Base-by-base conservation (phyloP, 2,113 vertebrate species). In the Notothenia rossii region DNA sequence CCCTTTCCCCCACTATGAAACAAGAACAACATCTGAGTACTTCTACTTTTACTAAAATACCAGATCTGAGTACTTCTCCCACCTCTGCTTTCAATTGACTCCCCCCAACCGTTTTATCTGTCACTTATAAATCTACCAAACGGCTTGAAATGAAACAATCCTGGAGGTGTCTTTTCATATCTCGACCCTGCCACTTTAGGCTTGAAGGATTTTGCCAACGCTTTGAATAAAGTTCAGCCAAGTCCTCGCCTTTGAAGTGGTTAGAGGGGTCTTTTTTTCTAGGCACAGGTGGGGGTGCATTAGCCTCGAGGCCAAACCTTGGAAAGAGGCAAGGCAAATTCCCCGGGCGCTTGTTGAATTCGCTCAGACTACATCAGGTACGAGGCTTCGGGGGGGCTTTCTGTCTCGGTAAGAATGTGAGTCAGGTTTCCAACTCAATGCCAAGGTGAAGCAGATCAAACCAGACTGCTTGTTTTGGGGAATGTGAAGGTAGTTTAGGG, bases 401-500 rank as follows among this genome's bases (percentile, higher is more conserved):
- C 48, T 82, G 75, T 72, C 40, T 62, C 2, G 72, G 55, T 9
- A 20, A 77, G 87, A 90, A 77, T 72, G 63, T 43, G 84, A 82
- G 66, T 81, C 79, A 79, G 77, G 67, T 87, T 89, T 90, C 64
- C 64, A 83, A 10, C 36, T 18, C 58, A 14, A 2, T 77, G 89
- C 82, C 81, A 79, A 79, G 85, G 62, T 82, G 85, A 60, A 58
- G 64, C 71, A 75, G 25, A 84, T 92, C 76, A 90, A 84, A 88
- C 81, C 56, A 66, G 49, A 58, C 76, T 71, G 75, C 33, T 40
- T 13, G 7, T 72, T 76, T 58, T 65, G 25, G 78, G 88, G 85
- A 91, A 92, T 88, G 83, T n/a, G 33, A 66, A 40, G 59, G 70
- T 84, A 79, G 85, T 91, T 86, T 87, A 75, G 55, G 73, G 75